Percentiles rank a stretch among this genome's conserved stretches.
These are phyloP conservation scores for Theristicus caerulescens DNA, from an alignment of 2,113 vertebrate species.

Conservation along the genomic window DNA sequence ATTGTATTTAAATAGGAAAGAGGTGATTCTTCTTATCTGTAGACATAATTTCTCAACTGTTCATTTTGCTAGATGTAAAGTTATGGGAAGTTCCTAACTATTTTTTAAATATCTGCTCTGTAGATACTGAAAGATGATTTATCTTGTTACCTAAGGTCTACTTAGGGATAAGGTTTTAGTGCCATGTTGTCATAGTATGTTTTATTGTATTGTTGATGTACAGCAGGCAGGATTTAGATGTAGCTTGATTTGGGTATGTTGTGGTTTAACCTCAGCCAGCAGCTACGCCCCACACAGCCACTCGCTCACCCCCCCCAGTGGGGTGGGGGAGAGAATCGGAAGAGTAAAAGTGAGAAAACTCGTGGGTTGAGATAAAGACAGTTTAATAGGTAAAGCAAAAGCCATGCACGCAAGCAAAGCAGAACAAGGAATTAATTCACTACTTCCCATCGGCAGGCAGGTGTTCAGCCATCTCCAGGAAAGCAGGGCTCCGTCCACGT, in stretches of 20 bases:
- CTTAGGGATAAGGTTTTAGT: not conserved
- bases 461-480: too few species aligned
- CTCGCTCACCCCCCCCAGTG: too few species aligned
- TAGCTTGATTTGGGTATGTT: not conserved
- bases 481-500: too few species aligned
- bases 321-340: too few species aligned
- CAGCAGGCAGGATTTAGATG: not conserved
- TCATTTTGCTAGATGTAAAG: not conserved
- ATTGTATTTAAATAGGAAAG: not conserved
- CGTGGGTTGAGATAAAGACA: too few species aligned
- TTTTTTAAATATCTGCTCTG: not conserved
- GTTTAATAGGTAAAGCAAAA: too few species aligned
- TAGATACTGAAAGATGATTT: not conserved
- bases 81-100: not conserved
- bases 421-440: too few species aligned
- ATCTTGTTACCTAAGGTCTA: not conserved
- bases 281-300: too few species aligned
- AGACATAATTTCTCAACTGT: not conserved
- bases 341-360: too few species aligned
- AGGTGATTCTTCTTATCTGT: not conserved
- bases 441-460: too few species aligned
- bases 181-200: not conserved
- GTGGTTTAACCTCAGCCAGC: too few species aligned
- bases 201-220: not conserved
- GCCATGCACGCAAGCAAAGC: too few species aligned